Evolutionary conservation across 2,113 vertebrate species (phyloP), one percentile per base, ranked within the genome.

Genomic region (Ameiurus melas): DNA sequence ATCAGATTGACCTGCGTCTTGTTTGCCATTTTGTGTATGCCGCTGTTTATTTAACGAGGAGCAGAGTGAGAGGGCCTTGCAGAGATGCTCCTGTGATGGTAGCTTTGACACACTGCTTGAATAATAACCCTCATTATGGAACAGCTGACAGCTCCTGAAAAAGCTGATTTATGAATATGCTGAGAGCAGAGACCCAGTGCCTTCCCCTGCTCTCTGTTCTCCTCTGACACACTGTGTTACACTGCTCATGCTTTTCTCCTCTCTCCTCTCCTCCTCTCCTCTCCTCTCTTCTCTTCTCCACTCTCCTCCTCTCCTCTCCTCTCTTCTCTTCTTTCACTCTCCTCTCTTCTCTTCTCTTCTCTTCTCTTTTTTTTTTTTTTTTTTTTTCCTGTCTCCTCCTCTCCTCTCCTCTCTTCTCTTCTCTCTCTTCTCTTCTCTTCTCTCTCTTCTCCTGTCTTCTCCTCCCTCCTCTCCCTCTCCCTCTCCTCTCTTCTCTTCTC

Each of bases 41-140:
- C 96, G 96, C 97, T 99, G 98, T 98, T 99, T 99, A 99, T 99
- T 99, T 99, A 99, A 99, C 98, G 97, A 98, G 98, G 98, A 98
- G 97, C 96, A 97, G 97, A 97, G 97, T 99, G 97, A 98, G 97
- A 97, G 97, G 88, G 89, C 83, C 53, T 98, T 97, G 95, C 93
- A 92, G 96, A 97, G 98, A 98, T 96, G 96, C 96, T 97, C 97
- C 97, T 99, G 97, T 98, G 97, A 98, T 99, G 98, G 97, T 97
- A 97, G 96, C 97, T 98, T 96, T 99, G 98, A 99, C 98, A 99
- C 97, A 96, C 96, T 97, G 96, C 97, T 98, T 99, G 98, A 99
- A 98, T 99, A 99, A 99, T 99, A 98, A 98, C 97, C 98, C 98
- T 99, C 98, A 99, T 99, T 99, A 99, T 97, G 97, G 97, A 96